Evolutionary conservation across 2,888 invertebrate species (phyloP).

Genomic region (Callyntrura guangdongensis): DNA sequence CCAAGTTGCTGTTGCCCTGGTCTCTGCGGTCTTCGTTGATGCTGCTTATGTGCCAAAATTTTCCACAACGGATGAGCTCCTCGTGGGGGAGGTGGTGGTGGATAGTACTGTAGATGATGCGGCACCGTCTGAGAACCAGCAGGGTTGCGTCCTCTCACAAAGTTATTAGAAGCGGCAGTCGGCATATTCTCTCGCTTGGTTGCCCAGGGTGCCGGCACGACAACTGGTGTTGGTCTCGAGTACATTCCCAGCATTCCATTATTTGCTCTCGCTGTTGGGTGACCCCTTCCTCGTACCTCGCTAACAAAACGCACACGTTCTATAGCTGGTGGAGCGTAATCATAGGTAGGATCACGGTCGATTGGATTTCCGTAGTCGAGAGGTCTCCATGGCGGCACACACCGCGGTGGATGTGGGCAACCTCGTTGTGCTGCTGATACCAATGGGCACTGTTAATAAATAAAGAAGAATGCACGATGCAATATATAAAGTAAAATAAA

Average conservation of each 20-base stretch:
- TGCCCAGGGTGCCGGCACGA: slow-evolving; percentile 68
- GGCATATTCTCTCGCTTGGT: slow-evolving; percentile 44
- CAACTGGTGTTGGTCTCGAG: slow-evolving; percentile 60
- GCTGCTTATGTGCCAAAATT: slow-evolving; percentile 80
- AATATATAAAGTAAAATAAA: too few species aligned
- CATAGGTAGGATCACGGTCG: slow-evolving; percentile 83
- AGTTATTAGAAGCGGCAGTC: neutral
- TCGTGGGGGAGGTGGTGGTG: slow-evolving; percentile 68
- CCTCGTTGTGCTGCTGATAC: slow-evolving; percentile 56
- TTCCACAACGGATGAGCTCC: slow-evolving; percentile 81
- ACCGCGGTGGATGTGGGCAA: slow-evolving; percentile 58
- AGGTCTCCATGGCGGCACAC: slow-evolving; percentile 80
- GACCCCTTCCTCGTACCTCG: slow-evolving; percentile 61
- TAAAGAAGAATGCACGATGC: neutral
- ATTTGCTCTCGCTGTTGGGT: slow-evolving; percentile 72
- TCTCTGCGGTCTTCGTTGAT: slow-evolving; percentile 71
- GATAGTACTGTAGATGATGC: slow-evolving; percentile 38
- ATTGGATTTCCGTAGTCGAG: slow-evolving; percentile 82
- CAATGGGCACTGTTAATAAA: slow-evolving; percentile 42
- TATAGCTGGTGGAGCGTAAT: slow-evolving; percentile 83
- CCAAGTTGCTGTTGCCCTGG: slow-evolving; percentile 40
- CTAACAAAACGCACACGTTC: slow-evolving; percentile 81
- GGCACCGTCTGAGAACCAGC: slow-evolving; percentile 43
- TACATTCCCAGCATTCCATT: slow-evolving; percentile 70
- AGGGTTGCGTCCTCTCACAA: slow-evolving; percentile 57